Percentiles rank a stretch among this genome's conserved stretches.
Conservation (phyloP, 2,797 vertebrate species). For the Pseudochaenichthys georgianus region DNA sequence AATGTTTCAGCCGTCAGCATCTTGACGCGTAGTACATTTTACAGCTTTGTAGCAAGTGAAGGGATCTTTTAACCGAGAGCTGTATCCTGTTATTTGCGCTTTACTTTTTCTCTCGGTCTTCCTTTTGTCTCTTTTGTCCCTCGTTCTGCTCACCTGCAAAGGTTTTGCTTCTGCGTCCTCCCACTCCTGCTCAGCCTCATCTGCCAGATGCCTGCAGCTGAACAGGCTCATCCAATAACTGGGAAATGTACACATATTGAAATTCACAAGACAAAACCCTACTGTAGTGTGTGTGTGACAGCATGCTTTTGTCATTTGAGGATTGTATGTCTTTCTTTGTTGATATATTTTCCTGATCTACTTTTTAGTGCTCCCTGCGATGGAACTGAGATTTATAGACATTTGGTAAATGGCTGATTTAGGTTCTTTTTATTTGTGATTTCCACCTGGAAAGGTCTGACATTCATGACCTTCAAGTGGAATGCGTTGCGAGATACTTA, state of each 20-base stretch:
- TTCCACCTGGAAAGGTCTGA: too few relatives aligned
- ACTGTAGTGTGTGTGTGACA: too few relatives aligned
- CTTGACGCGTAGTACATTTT: background rate
- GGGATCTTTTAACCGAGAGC: constrained; percentile 24
- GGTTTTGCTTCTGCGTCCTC: constrained; percentile 24
- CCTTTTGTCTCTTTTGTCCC: background rate
- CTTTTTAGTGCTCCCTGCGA: background rate
- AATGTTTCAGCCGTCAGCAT: background rate
- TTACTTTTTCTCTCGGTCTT: background rate
- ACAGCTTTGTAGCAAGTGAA: background rate
- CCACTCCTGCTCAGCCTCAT: constrained; percentile 12
- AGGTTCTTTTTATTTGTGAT: too few relatives aligned
- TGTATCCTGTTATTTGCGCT: background rate
- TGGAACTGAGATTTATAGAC: background rate
- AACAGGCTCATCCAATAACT: constrained; percentile 42
- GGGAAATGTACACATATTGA: constrained; percentile 37
- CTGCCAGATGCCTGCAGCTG: constrained; percentile 21
- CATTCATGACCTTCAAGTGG: background rate
- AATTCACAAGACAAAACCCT: background rate
- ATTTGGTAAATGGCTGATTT: too few relatives aligned
- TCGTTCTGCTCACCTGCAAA: constrained; percentile 8
- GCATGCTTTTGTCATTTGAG: background rate
- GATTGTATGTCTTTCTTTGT: background rate
- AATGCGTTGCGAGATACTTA: background rate
- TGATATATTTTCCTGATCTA: background rate